Evolutionary conservation across 1,140 invertebrate species (phyloP).

Genomic region (Aphaenogaster ashmeadi): DNA sequence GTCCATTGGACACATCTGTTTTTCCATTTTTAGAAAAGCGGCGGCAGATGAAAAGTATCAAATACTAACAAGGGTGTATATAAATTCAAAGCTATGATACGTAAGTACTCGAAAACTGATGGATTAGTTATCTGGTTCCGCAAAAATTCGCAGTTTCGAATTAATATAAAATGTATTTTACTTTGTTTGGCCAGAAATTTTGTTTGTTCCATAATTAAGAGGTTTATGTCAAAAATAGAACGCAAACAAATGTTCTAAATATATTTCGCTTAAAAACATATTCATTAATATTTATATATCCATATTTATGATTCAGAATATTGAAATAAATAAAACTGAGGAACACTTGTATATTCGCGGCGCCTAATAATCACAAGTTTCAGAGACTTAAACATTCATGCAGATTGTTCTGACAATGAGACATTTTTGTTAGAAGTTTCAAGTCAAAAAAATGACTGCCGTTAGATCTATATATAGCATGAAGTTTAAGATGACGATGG

Average conservation of each 20-base stretch:
- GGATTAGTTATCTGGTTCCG: background rate
- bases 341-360: background rate
- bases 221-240: background rate
- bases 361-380: background rate
- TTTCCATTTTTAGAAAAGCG: constrained; percentile 29
- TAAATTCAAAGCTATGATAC: background rate
- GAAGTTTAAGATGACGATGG: background rate
- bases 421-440: background rate
- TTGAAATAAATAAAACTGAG: background rate
- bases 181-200: background rate
- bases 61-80: background rate
- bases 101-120: background rate
- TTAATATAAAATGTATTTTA: background rate
- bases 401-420: background rate
- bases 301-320: background rate
- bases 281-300: background rate
- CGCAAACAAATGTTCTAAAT: background rate
- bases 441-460: background rate
- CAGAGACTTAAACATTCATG: background rate
- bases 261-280: background rate
- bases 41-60: background rate
- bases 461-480: constrained; percentile 2
- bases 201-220: background rate
- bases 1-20: background rate
- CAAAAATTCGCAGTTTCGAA: background rate